Conservation (phyloP, 2,797 vertebrate species). For the Catharus ustulatus region DNA sequence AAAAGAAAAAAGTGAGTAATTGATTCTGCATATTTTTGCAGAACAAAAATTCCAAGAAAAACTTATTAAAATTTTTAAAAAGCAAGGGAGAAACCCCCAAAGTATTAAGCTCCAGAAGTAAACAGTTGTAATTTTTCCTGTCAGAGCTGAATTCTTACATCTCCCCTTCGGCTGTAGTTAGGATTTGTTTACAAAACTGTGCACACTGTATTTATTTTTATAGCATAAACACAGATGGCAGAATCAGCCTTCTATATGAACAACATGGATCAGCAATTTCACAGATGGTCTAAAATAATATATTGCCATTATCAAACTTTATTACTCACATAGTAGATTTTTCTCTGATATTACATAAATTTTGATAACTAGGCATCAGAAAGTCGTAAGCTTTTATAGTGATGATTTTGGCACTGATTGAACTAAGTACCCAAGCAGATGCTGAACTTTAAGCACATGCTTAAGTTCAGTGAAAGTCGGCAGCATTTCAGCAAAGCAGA, state of each 20-base stretch:
- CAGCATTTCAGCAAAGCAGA: neutral
- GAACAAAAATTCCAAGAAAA: conserved; percentile 13
- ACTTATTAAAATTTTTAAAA: neutral
- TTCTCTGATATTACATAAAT: conserved; percentile 58
- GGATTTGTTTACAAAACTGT: conserved; percentile 54
- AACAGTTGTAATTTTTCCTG: conserved; percentile 54
- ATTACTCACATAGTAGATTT: conserved; percentile 25
- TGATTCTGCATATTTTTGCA: neutral
- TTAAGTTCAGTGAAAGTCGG: conserved; percentile 17
- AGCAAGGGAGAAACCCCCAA: neutral
- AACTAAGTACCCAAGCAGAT: conserved; percentile 11
- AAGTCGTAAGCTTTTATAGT: conserved; percentile 27
- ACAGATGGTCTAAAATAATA: conserved; percentile 55
- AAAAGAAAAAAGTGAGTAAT: neutral
- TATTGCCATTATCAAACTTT: conserved; percentile 23
- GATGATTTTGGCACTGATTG: conserved; percentile 24
- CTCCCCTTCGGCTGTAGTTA: conserved; percentile 33
- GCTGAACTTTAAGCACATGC: conserved; percentile 3
- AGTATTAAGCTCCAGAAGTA: conserved; percentile 14
- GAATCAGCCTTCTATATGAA: conserved; percentile 47
- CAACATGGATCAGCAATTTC: conserved; percentile 41
- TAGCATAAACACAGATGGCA: conserved; percentile 65
- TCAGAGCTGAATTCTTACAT: conserved; percentile 35
- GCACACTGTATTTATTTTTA: conserved; percentile 52
- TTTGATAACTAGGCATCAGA: conserved; percentile 53